Base-by-base conservation (phyloP, 23 tunicate genomes). In the Ciona savignyi region DNA sequence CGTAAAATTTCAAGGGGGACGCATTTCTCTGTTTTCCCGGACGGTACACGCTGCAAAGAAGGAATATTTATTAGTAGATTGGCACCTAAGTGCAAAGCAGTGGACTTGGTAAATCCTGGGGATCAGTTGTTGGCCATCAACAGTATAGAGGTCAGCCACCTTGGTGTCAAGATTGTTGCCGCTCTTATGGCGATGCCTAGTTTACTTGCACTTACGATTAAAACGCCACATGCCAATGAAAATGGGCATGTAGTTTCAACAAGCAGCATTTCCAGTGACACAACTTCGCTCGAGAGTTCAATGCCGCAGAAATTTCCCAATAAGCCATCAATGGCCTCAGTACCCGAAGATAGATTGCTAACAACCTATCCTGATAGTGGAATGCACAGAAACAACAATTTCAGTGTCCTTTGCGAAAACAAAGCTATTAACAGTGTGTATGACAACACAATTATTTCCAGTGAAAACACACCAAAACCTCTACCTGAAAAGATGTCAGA, bases 71-170 rank as follows among this genome's bases (percentile, higher is more conserved):
- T 91, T 25, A 86, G 93, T 60, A 63, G 79, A 29, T 68, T 91
- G 31, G 66, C 34, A 1, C 65, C 91, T 27, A 33, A 60, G 25
- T 78, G 84, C 48, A 66, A 30, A 27, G 93, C 90, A 1, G 79
- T 75, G 6, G 79, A 68, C 32, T 66, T 78, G 15, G n/a, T 91
- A 0, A 63, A 72, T 26, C 67, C 34, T 20, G 97, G 97, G 3
- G 97, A 84, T 76, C 86, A 91, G 67, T 67, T 91, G 9, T 63
- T 91, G 71, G 78, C 82, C 24, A 85, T 91, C 23, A 91, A 91
- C 67, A 77, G 70, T 26, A 65, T 73, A 24, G 81, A 80, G 29
- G 73, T 91, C 23, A 71, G 71, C 32, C 32, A 71, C 23, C 73
- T 74, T 30, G 65, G 74, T 29, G 61, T 91, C 1, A 75, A 80